Evolutionary conservation across 2,113 vertebrate genomes (phyloP), one percentile per base, ranked within the genome.

Genomic region (Sardina pilchardus): DNA sequence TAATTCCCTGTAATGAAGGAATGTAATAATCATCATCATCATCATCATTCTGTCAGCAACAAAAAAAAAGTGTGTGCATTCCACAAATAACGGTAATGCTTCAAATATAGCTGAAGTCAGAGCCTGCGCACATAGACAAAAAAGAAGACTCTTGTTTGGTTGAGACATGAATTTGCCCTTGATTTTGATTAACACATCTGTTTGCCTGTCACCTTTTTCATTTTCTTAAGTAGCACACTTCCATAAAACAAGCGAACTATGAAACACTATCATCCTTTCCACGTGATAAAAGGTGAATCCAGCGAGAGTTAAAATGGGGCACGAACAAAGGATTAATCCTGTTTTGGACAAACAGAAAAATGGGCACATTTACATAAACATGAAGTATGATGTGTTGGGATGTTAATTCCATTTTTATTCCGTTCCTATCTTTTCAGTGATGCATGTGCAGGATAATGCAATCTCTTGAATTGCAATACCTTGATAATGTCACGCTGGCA

Each of bases 161-260:
- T 81, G 47, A 91, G 85, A 89, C 84, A 85, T 90, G 67, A 86
- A 87, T 85, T 50, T 88, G 93, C 88, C 93, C 94, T 94, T 94
- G 93, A 94, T 92, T 93, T 75, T 53, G 81, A 75, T 87, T 81
- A 87, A 87, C 89, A 88, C 90, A 91, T 92, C 85, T 81, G 88
- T 82, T 92, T 90, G 87, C 80, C 90, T 90, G 92, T 93, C 92
- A 89, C 86, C 87, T 86, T 90, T 92, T 93, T 94, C 91, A 94
- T 94, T 93, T 93, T 85, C 92, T 92, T 93, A 93, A 94, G 93
- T 94, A 94, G 93, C 91, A 91, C 90, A 86, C 89, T 87, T 88
- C 91, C 84, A 91, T 48, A 26, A 92, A 91, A 90, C 91, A 78
- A 78, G 71, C 39, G 71, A 78, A 78, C 71, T 78, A 78, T 78